These are phyloP conservation scores for Coelopa frigida DNA, from an alignment of 1,140 invertebrate genomes.

Conservation along the genomic window DNA sequence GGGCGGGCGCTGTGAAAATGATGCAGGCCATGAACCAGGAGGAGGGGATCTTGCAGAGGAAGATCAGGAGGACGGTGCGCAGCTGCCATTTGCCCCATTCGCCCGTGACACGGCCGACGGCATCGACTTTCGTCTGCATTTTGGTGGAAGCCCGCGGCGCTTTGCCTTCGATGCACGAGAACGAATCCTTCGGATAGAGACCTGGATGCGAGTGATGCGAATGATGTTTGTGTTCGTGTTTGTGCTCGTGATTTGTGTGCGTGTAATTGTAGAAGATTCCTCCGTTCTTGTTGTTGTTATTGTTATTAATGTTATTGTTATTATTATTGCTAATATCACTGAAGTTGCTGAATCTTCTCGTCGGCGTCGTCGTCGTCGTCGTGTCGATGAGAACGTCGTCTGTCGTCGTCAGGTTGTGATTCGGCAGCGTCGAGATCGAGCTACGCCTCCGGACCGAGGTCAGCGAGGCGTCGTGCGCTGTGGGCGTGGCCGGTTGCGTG, in stretches of 20 bases:
- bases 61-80: slow-evolving; percentile 40
- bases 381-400: slow-evolving; percentile 9
- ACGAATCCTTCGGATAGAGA: slow-evolving; percentile 38
- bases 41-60: slow-evolving; percentile 45
- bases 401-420: not conserved
- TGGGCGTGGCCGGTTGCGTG: slow-evolving; percentile 1
- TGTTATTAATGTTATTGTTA: slow-evolving; percentile 19
- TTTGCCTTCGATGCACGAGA: slow-evolving; percentile 28
- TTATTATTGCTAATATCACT: slow-evolving; percentile 20
- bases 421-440: not conserved
- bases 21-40: slow-evolving; percentile 48
- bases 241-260: slow-evolving; percentile 13
- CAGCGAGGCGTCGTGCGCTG: not conserved
- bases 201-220: not conserved
- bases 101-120: slow-evolving; percentile 40
- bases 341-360: not conserved
- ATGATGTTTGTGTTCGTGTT: slow-evolving; percentile 18
- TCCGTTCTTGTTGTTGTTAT: slow-evolving; percentile 15
- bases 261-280: slow-evolving; percentile 21
- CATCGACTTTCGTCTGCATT: slow-evolving; percentile 43
- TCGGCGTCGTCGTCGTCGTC: slow-evolving; percentile 14
- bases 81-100: slow-evolving; percentile 45
- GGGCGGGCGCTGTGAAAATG: slow-evolving; percentile 42
- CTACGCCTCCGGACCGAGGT: not conserved
- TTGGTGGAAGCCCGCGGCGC: slow-evolving; percentile 20